A percentile compares a stretch with the other conserved stretches of the same genome.
These are phyloP conservation scores for Ramazzottius varieornatus DNA, from an alignment of 2,888 invertebrate species.

Conservation along the genomic window DNA sequence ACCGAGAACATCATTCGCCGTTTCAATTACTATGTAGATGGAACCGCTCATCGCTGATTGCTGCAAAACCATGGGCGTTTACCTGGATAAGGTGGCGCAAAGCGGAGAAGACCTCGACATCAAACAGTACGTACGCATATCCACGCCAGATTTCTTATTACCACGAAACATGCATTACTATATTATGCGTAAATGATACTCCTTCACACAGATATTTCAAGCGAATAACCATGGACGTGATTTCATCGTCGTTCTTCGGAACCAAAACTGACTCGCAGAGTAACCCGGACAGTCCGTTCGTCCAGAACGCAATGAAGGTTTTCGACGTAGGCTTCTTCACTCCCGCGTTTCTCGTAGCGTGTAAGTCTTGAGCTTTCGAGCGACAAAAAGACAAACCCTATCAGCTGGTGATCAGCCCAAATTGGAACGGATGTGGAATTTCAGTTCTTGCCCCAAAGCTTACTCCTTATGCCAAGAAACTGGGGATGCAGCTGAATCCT, in stretches of 20 bases:
- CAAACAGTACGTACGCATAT: background rate
- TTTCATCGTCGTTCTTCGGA: background rate
- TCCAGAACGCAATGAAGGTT: background rate
- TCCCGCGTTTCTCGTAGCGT: too few species aligned
- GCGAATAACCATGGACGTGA: background rate
- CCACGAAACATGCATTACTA: background rate
- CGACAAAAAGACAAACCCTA: too few species aligned
- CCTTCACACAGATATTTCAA: background rate
- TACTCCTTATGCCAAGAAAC: too few species aligned
- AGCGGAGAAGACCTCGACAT: background rate
- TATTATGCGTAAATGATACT: background rate
- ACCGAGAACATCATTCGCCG: background rate
- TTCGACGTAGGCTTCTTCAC: background rate
- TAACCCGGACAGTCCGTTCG: background rate
- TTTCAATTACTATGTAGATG: background rate
- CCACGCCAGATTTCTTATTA: background rate
- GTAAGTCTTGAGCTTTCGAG: too few species aligned
- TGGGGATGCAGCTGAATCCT: too few species aligned
- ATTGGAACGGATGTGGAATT: too few species aligned
- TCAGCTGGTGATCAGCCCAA: too few species aligned
- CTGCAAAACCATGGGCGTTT: background rate
- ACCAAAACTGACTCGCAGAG: background rate
- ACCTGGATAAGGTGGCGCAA: background rate
- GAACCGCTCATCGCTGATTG: background rate
- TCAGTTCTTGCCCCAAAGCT: too few species aligned